A percentile compares a stretch with the other conserved stretches of the same genome.
These are phyloP conservation scores for Sarcophaga bullata DNA, from an alignment of 1,140 invertebrate genomes.

Conservation along the genomic window DNA sequence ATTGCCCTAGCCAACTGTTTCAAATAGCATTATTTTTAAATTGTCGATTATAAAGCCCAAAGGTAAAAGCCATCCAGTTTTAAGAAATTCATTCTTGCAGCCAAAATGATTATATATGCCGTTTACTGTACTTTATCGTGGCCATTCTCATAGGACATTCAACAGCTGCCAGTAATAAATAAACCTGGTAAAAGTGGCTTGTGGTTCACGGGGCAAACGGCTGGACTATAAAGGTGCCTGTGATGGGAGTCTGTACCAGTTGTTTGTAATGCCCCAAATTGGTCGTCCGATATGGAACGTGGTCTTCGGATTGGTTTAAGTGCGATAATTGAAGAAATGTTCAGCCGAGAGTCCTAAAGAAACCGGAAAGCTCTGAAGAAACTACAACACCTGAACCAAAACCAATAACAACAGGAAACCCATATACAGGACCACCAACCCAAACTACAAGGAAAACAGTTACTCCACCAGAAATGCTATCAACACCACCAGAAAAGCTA, in stretches of 20 bases:
- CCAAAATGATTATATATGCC: too few species aligned
- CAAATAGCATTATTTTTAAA: too few species aligned
- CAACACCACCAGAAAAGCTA: background rate
- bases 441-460: background rate
- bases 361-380: too few species aligned
- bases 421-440: background rate
- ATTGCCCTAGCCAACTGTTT: too few species aligned
- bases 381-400: background rate
- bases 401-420: background rate
- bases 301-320: background rate
- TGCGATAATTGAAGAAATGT: background rate
- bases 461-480: too few species aligned
- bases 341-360: background rate
- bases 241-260: background rate
- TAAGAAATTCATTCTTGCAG: too few species aligned
- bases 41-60: too few species aligned
- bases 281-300: constrained; percentile 4
- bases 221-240: background rate
- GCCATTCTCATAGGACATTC: background rate
- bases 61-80: too few species aligned
- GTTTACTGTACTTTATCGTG: background rate
- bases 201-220: background rate
- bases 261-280: background rate
- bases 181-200: background rate
- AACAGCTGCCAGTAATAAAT: too few species aligned